These are phyloP conservation scores for Quadriops clusia DNA, from an alignment of 2,888 invertebrate species.

Conservation along the genomic window DNA sequence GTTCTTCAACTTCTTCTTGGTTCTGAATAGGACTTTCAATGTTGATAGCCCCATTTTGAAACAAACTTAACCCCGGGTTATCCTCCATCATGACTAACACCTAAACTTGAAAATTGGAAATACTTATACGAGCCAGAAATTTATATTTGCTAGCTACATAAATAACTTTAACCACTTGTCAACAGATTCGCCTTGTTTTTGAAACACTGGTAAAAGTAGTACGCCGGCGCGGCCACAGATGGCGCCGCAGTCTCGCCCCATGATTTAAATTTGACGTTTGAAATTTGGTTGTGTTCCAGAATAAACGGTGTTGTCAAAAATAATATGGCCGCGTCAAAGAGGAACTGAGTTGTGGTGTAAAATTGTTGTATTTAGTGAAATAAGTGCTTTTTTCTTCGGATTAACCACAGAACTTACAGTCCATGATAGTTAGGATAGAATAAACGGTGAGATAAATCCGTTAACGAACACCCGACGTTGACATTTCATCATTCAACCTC, in stretches of 20 bases:
- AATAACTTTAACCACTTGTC: no score
- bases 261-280: constrained; percentile 8
- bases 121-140: no score
- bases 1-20: constrained; percentile 21
- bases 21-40: constrained; percentile 17
- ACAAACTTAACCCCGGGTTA: constrained; percentile 17
- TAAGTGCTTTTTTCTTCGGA: constrained; percentile 10
- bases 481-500: constrained; percentile 5
- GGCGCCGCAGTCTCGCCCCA: background rate
- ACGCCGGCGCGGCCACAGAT: no score
- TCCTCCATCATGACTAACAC: constrained; percentile 16
- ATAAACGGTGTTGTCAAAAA: constrained; percentile 15
- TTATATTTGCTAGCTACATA: no score
- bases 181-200: no score
- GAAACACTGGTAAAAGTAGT: no score
- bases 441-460: constrained; percentile 14
- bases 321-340: constrained; percentile 17
- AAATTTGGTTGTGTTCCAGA: constrained; percentile 10
- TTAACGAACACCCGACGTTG: constrained; percentile 14
- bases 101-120: no score
- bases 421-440: constrained; percentile 16
- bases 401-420: constrained; percentile 9
- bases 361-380: constrained; percentile 11
- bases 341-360: constrained; percentile 9
- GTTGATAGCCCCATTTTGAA: constrained; percentile 16